Conservation (phyloP, 2,113 vertebrate species). For the Entomyzon cyanotis region DNA sequence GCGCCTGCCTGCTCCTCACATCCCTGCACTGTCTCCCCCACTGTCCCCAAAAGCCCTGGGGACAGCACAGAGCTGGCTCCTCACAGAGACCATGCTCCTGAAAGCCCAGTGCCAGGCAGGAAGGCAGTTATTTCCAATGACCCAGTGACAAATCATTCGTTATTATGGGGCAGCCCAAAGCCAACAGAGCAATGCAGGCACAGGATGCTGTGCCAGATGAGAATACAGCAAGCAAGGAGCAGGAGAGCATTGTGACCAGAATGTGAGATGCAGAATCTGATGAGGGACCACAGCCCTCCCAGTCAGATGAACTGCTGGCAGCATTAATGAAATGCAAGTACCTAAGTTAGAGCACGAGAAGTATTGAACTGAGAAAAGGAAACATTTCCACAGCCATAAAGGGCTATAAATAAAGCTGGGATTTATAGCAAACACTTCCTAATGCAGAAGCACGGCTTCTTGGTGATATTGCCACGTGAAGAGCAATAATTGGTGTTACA, state of each 20-base stretch:
- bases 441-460: not conserved
- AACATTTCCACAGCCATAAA: not conserved
- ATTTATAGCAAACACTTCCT: not conserved
- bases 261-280: not conserved
- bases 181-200: not conserved
- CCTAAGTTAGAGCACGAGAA: not conserved
- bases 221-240: not conserved
- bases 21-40: not conserved
- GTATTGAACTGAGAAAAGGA: not conserved
- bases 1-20: accelerated
- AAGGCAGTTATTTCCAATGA: not conserved
- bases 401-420: not conserved
- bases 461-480: not conserved
- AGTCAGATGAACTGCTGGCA: not conserved
- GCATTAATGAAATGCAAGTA: not conserved
- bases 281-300: not conserved
- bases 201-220: not conserved
- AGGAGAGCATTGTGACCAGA: not conserved
- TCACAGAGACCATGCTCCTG: accelerated
- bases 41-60: accelerated
- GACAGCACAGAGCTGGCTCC: not conserved
- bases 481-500: not conserved
- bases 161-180: not conserved
- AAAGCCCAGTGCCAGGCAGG: accelerated
- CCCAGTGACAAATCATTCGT: not conserved